These are phyloP conservation scores for Drosophila demipolita DNA, from an alignment of 2,888 invertebrate genomes.

Conservation along the genomic window DNA sequence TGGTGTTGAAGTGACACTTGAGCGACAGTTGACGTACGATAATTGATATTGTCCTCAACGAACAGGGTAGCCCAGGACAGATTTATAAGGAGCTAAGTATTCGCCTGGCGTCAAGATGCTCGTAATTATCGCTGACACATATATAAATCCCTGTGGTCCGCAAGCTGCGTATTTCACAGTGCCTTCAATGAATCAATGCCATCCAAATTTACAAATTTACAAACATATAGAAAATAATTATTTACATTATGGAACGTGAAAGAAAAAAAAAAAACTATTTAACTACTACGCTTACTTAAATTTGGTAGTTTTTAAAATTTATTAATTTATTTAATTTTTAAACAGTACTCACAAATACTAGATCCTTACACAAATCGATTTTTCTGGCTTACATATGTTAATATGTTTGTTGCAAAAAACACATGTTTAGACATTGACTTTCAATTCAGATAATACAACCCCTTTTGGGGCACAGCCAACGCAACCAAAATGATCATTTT, in stretches of 20 bases:
- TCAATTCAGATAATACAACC: too few species aligned
- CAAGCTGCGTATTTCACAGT: conserved; percentile 4
- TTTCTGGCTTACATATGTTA: neutral
- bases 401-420: too few species aligned
- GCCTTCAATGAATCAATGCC: conserved; percentile 27
- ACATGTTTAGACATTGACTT: too few species aligned
- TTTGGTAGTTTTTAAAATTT: neutral
- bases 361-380: neutral
- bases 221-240: neutral
- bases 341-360: neutral
- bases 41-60: conserved; percentile 65
- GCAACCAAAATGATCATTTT: too few species aligned
- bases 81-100: conserved; percentile 12
- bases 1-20: conserved; percentile 77
- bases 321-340: neutral
- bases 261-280: neutral
- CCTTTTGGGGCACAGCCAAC: too few species aligned
- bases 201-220: conserved; percentile 20
- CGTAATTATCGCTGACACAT: conserved; percentile 68
- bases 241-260: neutral
- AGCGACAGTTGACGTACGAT: conserved; percentile 77
- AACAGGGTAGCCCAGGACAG: conserved; percentile 9
- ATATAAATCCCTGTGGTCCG: conserved; percentile 34
- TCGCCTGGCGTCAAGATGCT: conserved; percentile 50
- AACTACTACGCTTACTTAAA: neutral